A percentile compares a stretch with the other conserved stretches of the same genome.
These are phyloP conservation scores for Euwallacea similis DNA, from an alignment of 1,140 invertebrate genomes.

Conservation along the genomic window DNA sequence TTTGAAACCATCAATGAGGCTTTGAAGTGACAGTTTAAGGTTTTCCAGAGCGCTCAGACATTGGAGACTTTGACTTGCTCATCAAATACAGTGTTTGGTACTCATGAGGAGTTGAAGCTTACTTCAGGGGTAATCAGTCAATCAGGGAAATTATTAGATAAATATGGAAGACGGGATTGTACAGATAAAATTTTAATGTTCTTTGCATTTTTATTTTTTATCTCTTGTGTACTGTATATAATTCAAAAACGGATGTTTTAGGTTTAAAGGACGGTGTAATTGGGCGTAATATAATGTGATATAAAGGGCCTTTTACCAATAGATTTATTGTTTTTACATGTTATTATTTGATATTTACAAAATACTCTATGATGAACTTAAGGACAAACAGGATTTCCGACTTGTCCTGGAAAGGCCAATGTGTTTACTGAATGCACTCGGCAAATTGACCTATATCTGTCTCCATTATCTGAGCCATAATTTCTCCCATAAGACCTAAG, in stretches of 20 bases:
- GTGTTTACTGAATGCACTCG: constrained; percentile 48
- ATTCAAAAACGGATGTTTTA: constrained; percentile 85
- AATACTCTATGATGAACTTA: constrained; percentile 6
- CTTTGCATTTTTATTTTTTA: constrained; percentile 89
- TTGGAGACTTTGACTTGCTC: constrained; percentile 77
- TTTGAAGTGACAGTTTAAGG: background rate
- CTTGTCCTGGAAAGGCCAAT: constrained; percentile 49
- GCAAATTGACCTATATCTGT: constrained; percentile 49
- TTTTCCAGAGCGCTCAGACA: constrained; percentile 70
- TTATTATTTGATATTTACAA: background rate
- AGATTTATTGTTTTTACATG: too few relatives aligned
- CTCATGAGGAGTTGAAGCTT: constrained; percentile 80
- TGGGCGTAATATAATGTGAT: too few relatives aligned
- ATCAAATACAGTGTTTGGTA: constrained; percentile 67
- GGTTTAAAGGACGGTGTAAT: background rate
- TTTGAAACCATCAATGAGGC: background rate
- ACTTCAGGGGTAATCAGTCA: constrained; percentile 86
- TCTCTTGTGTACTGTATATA: constrained; percentile 89
- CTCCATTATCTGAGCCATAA: constrained; percentile 22
- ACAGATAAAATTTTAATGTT: constrained; percentile 92
- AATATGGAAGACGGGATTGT: constrained; percentile 90
- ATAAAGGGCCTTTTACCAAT: too few relatives aligned
- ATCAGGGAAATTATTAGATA: constrained; percentile 87
- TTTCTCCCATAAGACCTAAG: constrained; percentile 21
- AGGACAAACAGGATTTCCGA: constrained; percentile 49